Base-by-base conservation (phyloP, 2,113 vertebrate genomes). In the Apodemus speciosus region DNA sequence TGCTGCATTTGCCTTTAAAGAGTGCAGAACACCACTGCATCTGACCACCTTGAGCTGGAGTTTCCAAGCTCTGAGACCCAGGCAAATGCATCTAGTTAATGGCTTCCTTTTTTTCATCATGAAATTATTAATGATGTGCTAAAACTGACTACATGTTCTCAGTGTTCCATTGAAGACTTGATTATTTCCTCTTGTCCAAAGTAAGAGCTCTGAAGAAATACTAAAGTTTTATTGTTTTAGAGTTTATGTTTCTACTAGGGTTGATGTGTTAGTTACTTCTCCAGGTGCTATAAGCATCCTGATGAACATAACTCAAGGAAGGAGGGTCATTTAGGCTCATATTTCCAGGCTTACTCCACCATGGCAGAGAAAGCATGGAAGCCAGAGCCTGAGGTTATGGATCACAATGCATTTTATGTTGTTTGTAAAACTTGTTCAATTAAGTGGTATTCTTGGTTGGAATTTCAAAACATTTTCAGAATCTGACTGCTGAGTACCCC, bases 101-200 rank as follows among this genome's bases (percentile, higher is more conserved):
- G 56, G 25, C 0, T 85, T 62, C 97, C 86, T 58, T 71, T 92
- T 69, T 79, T 71, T n/a, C 69, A 92, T 35, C 38, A 23, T 77
- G 49, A 95, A 71, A 81, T 60, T 60, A 60, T 60, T 40, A 40
- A 40, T 40, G 35, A 1, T 56, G n/a, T 6, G 6, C n/a, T 95
- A 69, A 27, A 94, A 58, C 97, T 94, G 94, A 93, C n/a, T 96
- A 66, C 71, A 80, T 81, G 40, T 71, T 75, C 53, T 95, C 86
- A 93, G 79, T 97, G 91, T 96, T 97, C 95, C 89, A 92, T 32
- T 90, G 76, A 91, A 13, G 30, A 56, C 3, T 38, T 23, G 14
- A n/a, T n/a, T 72, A 66, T 14, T 84, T 38, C 77, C 20, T 23
- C 21, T 38, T 60, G 35, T 14, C 40, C 53, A 60, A 40, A 60